Conservation (phyloP, 2,113 vertebrate species). For the Tursiops truncatus region DNA sequence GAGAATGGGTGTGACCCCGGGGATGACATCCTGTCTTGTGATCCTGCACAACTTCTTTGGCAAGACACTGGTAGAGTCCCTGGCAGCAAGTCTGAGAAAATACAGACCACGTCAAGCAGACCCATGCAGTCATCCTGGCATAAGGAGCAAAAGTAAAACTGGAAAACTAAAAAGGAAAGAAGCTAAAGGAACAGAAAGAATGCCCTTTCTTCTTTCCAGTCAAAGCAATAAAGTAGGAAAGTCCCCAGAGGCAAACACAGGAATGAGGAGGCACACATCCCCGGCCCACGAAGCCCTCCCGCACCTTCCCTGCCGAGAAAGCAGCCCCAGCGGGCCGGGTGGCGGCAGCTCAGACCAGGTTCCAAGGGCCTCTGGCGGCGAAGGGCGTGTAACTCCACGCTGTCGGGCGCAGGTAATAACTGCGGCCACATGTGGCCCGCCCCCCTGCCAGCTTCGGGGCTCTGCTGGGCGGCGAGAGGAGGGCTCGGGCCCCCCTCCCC, state of each 20-base stretch:
- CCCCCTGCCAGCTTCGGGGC: not conserved
- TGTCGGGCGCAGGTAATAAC: not conserved
- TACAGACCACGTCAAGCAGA: not conserved
- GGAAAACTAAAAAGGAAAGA: not conserved
- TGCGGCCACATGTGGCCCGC: not conserved
- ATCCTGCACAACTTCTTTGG: not conserved
- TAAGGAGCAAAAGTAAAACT: not conserved
- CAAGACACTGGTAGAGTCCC: not conserved
- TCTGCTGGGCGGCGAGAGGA: not conserved
- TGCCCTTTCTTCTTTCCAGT: not conserved
- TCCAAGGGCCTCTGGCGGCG: not conserved
- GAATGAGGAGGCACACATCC: not conserved
- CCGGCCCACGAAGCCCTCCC: not conserved
- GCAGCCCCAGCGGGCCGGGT: not conserved
- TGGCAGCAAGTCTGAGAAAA: not conserved
- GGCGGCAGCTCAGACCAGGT: not conserved
- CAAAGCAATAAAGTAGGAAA: constrained; percentile 55
- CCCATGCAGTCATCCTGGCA: not conserved
- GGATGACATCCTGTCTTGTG: not conserved
- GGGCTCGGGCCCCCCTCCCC: not conserved
- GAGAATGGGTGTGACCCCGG: not conserved
- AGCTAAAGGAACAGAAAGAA: not conserved
- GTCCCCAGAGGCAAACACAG: constrained; percentile 38
- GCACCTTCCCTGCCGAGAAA: not conserved
- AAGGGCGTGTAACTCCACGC: not conserved